Percentiles rank a stretch among this genome's conserved stretches.
These are phyloP conservation scores for Malurus cyaneus DNA, from an alignment of 2,113 vertebrate species.

Conservation along the genomic window DNA sequence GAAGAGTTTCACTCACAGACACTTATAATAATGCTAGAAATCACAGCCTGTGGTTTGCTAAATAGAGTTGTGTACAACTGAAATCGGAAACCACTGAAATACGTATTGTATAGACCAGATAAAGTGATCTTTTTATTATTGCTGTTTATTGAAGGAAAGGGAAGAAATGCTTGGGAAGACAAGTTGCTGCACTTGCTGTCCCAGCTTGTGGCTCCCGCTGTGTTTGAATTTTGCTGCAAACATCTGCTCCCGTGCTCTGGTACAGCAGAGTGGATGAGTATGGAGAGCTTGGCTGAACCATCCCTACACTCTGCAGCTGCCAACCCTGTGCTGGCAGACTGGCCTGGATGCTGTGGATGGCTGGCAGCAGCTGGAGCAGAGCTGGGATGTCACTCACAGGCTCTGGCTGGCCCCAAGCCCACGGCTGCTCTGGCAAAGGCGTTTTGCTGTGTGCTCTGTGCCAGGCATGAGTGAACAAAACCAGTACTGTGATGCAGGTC, in stretches of 20 bases:
- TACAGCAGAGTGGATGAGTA: neutral
- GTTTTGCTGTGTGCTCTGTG: neutral
- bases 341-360: rapidly evolving
- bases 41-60: neutral
- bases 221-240: neutral
- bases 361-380: neutral
- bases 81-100: neutral
- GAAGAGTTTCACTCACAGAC: neutral
- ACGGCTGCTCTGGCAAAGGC: rapidly evolving
- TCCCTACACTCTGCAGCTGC: neutral
- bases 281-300: neutral
- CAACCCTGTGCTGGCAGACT: neutral
- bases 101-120: neutral
- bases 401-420: neutral
- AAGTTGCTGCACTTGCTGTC: neutral
- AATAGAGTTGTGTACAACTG: neutral
- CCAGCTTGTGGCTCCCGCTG: neutral
- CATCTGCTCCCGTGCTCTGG: neutral
- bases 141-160: neutral
- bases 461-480: neutral
- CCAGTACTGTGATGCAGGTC: neutral
- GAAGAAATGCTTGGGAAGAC: neutral
- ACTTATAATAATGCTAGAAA: neutral
- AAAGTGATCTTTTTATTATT: neutral
- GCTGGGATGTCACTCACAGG: neutral